Conservation (phyloP, 2,797 vertebrate genomes). For the Capromys pilorides region DNA sequence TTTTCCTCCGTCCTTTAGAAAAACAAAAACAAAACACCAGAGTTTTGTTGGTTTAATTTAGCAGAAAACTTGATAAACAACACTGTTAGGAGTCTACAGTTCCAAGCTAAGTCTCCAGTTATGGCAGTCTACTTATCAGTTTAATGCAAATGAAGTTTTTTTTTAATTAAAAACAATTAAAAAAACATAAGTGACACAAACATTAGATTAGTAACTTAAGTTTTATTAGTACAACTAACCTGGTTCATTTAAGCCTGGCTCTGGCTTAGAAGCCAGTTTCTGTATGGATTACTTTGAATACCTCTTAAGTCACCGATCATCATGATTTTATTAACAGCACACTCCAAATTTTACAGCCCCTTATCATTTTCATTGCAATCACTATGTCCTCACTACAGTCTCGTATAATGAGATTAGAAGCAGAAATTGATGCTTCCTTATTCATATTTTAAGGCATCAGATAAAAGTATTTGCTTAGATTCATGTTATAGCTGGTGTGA, state of each 20-base stretch:
- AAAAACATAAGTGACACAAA: constrained; percentile 42
- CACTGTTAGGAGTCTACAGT: constrained; percentile 60
- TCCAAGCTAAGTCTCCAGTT: constrained; percentile 69
- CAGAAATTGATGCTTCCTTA: constrained; percentile 1
- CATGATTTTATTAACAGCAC: constrained; percentile 54
- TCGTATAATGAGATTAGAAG: constrained; percentile 40
- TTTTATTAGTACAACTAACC: not conserved
- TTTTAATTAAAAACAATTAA: constrained; percentile 33
- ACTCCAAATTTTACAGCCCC: constrained; percentile 13
- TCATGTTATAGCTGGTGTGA: not conserved
- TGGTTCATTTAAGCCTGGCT: not conserved
- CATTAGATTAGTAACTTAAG: not conserved
- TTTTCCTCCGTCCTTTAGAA: constrained; percentile 61
- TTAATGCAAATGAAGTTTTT: constrained; percentile 61
- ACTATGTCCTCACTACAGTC: not conserved
- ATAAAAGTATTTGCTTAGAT: constrained; percentile 20
- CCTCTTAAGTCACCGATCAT: not conserved
- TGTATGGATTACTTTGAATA: not conserved
- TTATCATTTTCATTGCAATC: constrained; percentile 1
- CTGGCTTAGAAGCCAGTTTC: constrained; percentile 5
- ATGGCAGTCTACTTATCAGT: constrained; percentile 46
- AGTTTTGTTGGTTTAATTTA: constrained; percentile 50
- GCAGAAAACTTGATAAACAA: constrained; percentile 55
- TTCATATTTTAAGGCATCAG: constrained; percentile 11
- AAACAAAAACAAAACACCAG: not conserved